Evolutionary conservation across 2,797 vertebrate species (phyloP), one percentile per base, ranked within the genome.

Genomic region (Hypotaenidia philippensis): DNA sequence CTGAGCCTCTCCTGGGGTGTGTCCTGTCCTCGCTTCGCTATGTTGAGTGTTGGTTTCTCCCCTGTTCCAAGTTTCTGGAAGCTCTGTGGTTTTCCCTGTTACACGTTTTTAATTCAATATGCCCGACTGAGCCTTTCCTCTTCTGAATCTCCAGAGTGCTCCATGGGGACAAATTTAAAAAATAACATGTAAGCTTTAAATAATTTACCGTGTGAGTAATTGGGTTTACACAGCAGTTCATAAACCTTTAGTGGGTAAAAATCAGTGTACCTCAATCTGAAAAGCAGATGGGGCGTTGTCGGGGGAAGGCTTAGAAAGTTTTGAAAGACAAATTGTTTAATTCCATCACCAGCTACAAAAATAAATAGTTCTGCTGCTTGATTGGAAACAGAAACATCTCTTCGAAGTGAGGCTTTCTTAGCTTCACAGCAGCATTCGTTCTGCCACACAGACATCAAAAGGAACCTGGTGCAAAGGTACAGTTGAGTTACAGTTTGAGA

Each of bases 221-320:
- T 96, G 71, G 94, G 95, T 97, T 97, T 94, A 88, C 82, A 79
- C 76, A 96, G 93, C 96, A 97, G 97, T 97, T 95, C 95, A 96
- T 98, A 97, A 98, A 97, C 95, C 94, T 94, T 96, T 93, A 96
- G 94, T 93, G 98, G 96, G 96, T 97, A 97, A 98, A 97, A 98
- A 97, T 97, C 97, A 97, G 97, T 98, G 97, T 87, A 92, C 87
- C 95, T 93, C 97, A 97, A 97, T 98, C 96, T 97, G 94, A 97
- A 97, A 98, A 98, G 96, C 97, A 97, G 95, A 97, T 97, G 93
- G 83, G 60, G 64, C 65, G 83, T 95, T 97, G 96, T 97, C 94
- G 71, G 71, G 78, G 95, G 95, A 97, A 93, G 95, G 87, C 94
- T 97, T 93, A 76, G 91, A 84, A 94, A 94, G 85, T 94, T 98